Evolutionary conservation across 1,140 invertebrate genomes (phyloP).

Genomic region (Ridgeia piscesae): DNA sequence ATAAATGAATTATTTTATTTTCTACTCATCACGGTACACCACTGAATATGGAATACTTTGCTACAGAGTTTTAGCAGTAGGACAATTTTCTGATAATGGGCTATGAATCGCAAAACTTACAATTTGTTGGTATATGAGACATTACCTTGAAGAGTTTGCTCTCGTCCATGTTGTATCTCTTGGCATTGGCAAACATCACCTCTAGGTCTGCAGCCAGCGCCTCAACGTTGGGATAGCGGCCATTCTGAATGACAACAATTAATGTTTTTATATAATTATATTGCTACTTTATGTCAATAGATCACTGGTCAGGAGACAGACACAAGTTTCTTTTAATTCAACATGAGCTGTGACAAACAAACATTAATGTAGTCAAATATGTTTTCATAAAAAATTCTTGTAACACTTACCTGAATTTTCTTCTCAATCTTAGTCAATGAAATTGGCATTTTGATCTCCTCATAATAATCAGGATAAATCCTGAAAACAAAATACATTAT

Average conservation of each 20-base stretch:
- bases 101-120: too few species aligned
- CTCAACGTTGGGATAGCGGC: slow-evolving; percentile 73
- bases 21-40: too few species aligned
- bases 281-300: neutral
- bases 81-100: too few species aligned
- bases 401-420: slow-evolving; percentile 74
- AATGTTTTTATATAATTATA: neutral
- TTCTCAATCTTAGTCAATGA: slow-evolving; percentile 90
- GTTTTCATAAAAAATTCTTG: too few species aligned
- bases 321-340: neutral
- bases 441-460: slow-evolving; percentile 93
- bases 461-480: slow-evolving; percentile 94
- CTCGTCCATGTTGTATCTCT: slow-evolving; percentile 87
- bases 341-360: neutral
- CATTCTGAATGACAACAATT: slow-evolving; percentile 62
- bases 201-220: slow-evolving; percentile 94
- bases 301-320: neutral
- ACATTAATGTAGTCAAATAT: neutral
- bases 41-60: too few species aligned
- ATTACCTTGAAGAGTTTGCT: slow-evolving; percentile 74
- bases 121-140: neutral
- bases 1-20: too few species aligned
- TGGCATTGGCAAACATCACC: slow-evolving; percentile 98
- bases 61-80: too few species aligned
- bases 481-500: slow-evolving; percentile 41